phyloP scores from a whole-genome alignment of 2,888 invertebrate genomes.

The Tuberolachnus salignus region DNA sequence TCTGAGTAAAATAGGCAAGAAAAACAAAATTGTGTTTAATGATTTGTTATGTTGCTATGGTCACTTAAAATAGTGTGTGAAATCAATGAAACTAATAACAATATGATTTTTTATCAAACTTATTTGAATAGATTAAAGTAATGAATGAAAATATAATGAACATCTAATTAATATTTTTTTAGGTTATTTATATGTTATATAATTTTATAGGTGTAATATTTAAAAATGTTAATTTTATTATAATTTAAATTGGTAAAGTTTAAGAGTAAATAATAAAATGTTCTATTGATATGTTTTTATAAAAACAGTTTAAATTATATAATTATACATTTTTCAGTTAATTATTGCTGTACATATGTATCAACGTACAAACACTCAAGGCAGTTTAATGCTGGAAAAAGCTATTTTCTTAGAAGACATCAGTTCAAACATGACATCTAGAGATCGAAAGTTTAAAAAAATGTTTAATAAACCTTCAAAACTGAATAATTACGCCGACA shows the following conservation, averaged over 20 bases:
- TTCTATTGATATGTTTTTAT: too few relatives aligned
- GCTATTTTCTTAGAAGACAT: conserved; percentile 57
- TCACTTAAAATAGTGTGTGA: conserved; percentile 21
- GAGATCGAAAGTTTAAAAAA: conserved; percentile 56
- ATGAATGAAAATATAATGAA: not conserved
- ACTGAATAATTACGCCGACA: conserved; percentile 28
- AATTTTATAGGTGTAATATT: not conserved
- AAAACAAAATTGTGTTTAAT: not conserved
- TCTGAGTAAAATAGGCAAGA: not conserved
- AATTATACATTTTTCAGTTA: conserved; percentile 38
- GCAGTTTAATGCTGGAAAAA: conserved; percentile 57
- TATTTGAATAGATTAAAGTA: not conserved
- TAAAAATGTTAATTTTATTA: not conserved
- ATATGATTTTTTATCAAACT: not conserved
- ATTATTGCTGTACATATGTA: conserved; percentile 57
- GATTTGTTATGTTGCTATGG: conserved; percentile 41
- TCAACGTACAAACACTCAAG: conserved; percentile 56
- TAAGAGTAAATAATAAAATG: not conserved
- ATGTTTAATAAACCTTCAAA: conserved; percentile 28
- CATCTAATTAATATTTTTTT: not conserved
- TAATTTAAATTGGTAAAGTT: not conserved
- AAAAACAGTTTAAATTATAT: not conserved
- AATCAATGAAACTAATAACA: conserved; percentile 20
- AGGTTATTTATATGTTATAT: not conserved
- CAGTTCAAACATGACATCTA: conserved; percentile 56